A percentile compares a stretch with the other conserved stretches of the same genome.
Evolutionary conservation across 2,888 invertebrate species (phyloP).

Genomic region (Epiblema foenella): DNA sequence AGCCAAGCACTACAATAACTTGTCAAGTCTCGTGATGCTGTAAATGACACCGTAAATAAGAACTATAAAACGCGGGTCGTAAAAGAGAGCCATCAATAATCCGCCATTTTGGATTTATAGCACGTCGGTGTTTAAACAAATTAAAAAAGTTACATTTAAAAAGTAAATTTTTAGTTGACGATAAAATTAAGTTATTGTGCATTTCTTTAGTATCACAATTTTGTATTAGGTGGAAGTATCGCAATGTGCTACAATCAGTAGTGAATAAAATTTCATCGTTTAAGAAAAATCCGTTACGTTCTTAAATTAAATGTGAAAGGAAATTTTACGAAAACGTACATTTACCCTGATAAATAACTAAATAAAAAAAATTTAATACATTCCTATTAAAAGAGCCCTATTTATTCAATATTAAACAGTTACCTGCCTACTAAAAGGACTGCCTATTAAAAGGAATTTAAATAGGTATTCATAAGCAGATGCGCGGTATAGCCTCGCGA

Average conservation of each 20-base stretch:
- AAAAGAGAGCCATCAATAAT: slow-evolving; percentile 73
- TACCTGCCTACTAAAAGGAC: background rate
- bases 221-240: too few relatives aligned
- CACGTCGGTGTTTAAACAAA: slow-evolving; percentile 53
- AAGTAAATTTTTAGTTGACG: slow-evolving; percentile 54
- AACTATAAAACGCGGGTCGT: slow-evolving; percentile 65
- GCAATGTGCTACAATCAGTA: too few relatives aligned
- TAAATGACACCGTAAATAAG: slow-evolving; percentile 63
- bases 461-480: background rate
- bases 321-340: too few relatives aligned
- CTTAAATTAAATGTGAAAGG: too few relatives aligned
- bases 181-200: slow-evolving; percentile 48
- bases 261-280: too few relatives aligned
- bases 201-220: background rate
- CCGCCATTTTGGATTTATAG: slow-evolving; percentile 69
- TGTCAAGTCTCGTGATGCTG: slow-evolving; percentile 52
- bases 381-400: too few relatives aligned
- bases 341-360: too few relatives aligned
- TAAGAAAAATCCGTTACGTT: too few relatives aligned
- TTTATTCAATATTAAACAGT: too few relatives aligned
- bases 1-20: slow-evolving; percentile 26
- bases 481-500: slow-evolving; percentile 42
- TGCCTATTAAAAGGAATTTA: background rate
- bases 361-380: too few relatives aligned
- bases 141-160: slow-evolving; percentile 54